Conservation (phyloP, 2,113 vertebrate genomes). For the Cygnus atratus region DNA sequence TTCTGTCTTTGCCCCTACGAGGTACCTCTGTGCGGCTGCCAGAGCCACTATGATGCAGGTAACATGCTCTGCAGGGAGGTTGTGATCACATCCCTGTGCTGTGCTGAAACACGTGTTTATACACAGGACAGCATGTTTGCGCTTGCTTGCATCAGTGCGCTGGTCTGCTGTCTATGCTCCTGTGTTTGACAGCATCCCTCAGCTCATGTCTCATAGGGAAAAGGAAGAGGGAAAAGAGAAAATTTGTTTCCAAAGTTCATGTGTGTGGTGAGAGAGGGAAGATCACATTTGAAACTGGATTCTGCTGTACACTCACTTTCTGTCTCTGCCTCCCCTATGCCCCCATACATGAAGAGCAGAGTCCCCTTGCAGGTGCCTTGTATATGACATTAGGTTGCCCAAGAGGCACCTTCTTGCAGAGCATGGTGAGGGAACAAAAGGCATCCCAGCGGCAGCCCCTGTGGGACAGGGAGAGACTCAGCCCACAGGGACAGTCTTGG, state of each 20-base stretch:
- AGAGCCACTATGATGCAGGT: neutral
- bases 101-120: neutral
- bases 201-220: neutral
- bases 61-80: neutral
- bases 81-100: neutral
- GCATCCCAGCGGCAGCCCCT: neutral
- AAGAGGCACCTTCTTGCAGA: neutral
- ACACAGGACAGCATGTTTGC: neutral
- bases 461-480: neutral
- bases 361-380: neutral
- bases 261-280: neutral
- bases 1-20: neutral
- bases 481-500: neutral
- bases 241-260: neutral
- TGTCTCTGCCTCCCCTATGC: neutral
- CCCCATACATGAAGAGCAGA: neutral
- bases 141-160: neutral
- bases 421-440: neutral
- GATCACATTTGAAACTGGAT: neutral
- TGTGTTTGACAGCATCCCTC: neutral
- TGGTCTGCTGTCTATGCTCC: neutral
- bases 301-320: neutral
- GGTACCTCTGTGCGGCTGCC: neutral
- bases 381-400: accelerated
- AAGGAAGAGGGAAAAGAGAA: neutral